phyloP scores from a whole-genome alignment of 2,113 vertebrate genomes.

The Gadus chalcogrammus region DNA sequence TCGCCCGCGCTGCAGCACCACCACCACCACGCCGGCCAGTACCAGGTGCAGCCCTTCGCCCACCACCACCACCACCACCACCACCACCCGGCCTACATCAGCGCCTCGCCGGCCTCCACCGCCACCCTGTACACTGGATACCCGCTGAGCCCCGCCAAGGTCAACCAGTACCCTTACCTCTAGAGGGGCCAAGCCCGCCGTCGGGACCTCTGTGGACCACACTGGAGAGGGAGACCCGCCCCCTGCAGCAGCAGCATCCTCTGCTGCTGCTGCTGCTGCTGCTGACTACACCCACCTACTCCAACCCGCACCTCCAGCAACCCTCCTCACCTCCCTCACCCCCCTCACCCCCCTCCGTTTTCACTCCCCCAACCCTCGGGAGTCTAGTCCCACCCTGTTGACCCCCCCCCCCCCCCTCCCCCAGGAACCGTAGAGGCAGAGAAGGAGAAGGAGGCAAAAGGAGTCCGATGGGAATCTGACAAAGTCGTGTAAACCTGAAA shows the following conservation, averaged over 20 bases:
- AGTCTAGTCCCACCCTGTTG: constrained; percentile 7
- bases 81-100: constrained; percentile 85
- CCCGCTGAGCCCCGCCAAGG: constrained; percentile 98
- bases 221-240: constrained; percentile 69
- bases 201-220: constrained; percentile 38
- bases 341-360: constrained; percentile 33
- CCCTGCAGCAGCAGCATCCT: too few species aligned
- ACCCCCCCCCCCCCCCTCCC: constrained; percentile 26
- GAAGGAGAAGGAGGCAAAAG: constrained; percentile 55
- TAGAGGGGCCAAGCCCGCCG: constrained; percentile 64
- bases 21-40: constrained; percentile 80
- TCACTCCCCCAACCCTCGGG: constrained; percentile 13
- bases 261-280: constrained; percentile 11
- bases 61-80: constrained; percentile 76
- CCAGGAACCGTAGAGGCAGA: constrained; percentile 74
- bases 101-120: constrained; percentile 93
- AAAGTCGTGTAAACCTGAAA: constrained; percentile 46
- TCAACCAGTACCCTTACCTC: constrained; percentile 99
- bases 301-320: constrained; percentile 40
- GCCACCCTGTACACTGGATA: constrained; percentile 99
- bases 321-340: constrained; percentile 13
- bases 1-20: constrained; percentile 93
- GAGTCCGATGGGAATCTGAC: constrained; percentile 4
- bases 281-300: constrained; percentile 6
- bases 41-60: constrained; percentile 91